Evolutionary conservation across 2,113 vertebrate genomes (phyloP), one percentile per base, ranked within the genome.

Genomic region (Pteropus alecto): DNA sequence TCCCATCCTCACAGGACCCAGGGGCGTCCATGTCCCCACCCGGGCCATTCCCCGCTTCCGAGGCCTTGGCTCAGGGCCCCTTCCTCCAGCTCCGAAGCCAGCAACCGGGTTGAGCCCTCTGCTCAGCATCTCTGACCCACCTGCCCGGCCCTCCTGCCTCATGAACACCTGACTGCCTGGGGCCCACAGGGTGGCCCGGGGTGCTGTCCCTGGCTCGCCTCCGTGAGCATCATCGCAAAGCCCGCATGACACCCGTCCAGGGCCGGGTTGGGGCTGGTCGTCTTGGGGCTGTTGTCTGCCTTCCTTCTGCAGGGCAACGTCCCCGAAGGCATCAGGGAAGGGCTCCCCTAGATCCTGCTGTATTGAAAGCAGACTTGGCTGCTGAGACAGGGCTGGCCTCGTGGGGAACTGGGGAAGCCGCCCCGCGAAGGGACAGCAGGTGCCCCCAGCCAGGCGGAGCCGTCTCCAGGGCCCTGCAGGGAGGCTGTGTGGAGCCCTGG

Each of bases 41-140:
- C 33, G 65, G 41, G 70, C 19, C 1, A 5, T 10, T 41, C 56
- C 51, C 71, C 33, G 38, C 56, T 28, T 24, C 82, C 14, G 1
- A 24, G 24, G 18, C 46, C 60, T 14, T 13, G 19, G 19, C 24
- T 7, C 2, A 1, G 0, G 10, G 63, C 15, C 4, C 18, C 33
- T 19, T 22, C 79, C 35, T 46, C 13, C 13, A 19, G 14, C 61
- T 26, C 48, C 54, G 56, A 58, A 83, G 26, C 41, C 28, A 35
- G 30, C 10, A 3, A 7, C 10, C 2, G 0, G 5, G 1, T 4
- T 1, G 28, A 16, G 56, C 3, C 18, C 9, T 2, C 14, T 38
- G 5, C n/a, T 0, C 0, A 1, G 12, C 13, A 7, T 7, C 58
- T 14, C 67, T 14, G 10, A 21, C 28, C 15, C 43, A 22, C 13